Conservation (phyloP, 2,797 vertebrate species). For the Eulemur coronatus region DNA sequence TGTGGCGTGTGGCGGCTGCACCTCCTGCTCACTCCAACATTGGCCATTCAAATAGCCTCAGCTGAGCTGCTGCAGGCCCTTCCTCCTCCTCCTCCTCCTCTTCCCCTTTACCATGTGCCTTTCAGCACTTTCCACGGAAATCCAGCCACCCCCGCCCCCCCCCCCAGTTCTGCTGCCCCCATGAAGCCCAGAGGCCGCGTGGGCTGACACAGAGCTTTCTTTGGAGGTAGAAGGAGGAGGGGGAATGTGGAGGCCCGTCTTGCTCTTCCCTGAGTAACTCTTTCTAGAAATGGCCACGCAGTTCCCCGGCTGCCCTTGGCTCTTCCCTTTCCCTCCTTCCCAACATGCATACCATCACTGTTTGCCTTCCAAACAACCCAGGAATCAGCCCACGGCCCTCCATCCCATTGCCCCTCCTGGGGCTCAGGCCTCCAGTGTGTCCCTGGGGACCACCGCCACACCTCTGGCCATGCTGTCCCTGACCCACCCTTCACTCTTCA, state of each 20-base stretch:
- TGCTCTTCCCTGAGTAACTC: neutral
- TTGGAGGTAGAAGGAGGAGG: neutral
- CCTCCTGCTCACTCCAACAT: neutral
- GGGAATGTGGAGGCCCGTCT: neutral
- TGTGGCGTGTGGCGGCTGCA: neutral
- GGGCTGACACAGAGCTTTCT: neutral
- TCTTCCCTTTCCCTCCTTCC: neutral
- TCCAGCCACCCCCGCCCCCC: neutral
- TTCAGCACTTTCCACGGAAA: neutral
- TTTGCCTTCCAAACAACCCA: neutral
- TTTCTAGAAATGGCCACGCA: neutral
- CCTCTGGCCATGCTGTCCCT: neutral
- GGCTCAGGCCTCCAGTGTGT: neutral
- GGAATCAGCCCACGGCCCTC: neutral
- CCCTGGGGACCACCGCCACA: neutral
- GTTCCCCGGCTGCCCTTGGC: neutral
- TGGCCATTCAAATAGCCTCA: neutral
- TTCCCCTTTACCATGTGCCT: neutral
- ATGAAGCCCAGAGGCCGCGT: neutral
- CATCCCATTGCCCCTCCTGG: neutral
- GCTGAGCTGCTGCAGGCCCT: neutral
- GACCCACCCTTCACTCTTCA: neutral
- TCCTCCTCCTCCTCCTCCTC: neutral
- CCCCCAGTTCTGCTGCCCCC: no score
- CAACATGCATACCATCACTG: neutral